Conservation (phyloP, 2,888 invertebrate genomes). For the Eupsilia transversa region DNA sequence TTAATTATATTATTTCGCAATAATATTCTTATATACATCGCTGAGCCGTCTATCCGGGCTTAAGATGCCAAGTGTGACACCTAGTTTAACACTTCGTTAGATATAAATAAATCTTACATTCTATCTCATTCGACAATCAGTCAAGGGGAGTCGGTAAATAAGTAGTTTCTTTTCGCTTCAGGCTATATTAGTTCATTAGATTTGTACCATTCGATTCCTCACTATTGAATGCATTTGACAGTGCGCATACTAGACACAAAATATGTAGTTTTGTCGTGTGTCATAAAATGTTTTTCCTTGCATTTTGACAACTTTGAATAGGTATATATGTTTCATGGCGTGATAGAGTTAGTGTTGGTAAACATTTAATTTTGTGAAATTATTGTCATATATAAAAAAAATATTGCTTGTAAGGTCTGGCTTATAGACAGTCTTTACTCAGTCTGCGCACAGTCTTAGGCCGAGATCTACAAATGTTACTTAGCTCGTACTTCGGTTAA, state of each 20-base stretch:
- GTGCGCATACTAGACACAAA: background rate
- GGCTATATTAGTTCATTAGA: slow-evolving; percentile 53
- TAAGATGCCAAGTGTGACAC: slow-evolving; percentile 62
- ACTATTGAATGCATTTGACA: slow-evolving; percentile 33
- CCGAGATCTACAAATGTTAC: background rate
- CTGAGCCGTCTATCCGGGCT: slow-evolving; percentile 32
- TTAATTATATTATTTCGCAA: background rate
- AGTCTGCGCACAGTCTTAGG: background rate
- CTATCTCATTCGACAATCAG: slow-evolving; percentile 64
- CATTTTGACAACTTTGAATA: background rate
- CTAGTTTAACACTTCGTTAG: slow-evolving; percentile 66
- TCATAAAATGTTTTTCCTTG: background rate
- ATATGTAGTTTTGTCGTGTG: background rate
- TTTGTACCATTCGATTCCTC: slow-evolving; percentile 31
- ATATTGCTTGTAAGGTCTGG: background rate
- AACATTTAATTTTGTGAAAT: background rate
- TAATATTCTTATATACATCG: slow-evolving; percentile 17
- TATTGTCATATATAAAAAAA: too few relatives aligned
- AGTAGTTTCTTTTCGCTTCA: slow-evolving; percentile 48
- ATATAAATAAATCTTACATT: slow-evolving; percentile 57
- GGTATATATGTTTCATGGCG: background rate
- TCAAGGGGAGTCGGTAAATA: slow-evolving; percentile 61
- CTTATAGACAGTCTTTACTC: background rate
- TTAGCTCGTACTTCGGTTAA: too few relatives aligned
- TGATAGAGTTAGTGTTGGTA: background rate